Base-by-base conservation (phyloP, 2,888 invertebrate genomes). In the Drosophila borealis region DNA sequence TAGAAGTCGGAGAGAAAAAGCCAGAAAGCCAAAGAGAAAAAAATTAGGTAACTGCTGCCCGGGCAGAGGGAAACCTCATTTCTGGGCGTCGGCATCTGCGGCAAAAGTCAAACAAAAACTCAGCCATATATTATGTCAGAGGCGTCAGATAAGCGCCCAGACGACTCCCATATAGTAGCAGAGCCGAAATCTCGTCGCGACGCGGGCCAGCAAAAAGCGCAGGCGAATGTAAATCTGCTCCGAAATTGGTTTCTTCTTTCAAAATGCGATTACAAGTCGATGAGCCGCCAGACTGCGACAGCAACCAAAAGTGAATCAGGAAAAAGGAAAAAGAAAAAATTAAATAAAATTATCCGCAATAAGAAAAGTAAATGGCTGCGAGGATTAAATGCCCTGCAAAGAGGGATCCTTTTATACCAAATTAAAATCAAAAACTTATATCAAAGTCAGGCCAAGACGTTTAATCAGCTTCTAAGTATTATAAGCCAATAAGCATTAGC, bases 61-160 rank as follows among this genome's bases (percentile, higher is more conserved):
- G 69, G 63, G 44, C 61, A 56, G 8, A 29, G 54, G 46, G 39
- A 72, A 68, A 76, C 59, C 80, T 80, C 68, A 76, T 82, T 72
- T 65, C 55, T 60, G 62, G 45, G 49, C 53, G 46, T 56, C 70
- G 65, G 70, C 55, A 75, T 78, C 74, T 76, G 75, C 75, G 75
- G 78, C 78, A 76, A 76, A 76, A 76, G 77, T 63, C 74, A 70
- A 83, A 80, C 67, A 83, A 83, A 83, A 87, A 87, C 81, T 81
- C 70, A 57, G 77, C 82, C 68, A 82, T 83, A 86, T 88, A 86
- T 88, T 86, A 86, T 88, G 88, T 86, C 87, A 82, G 83, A 78
- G 77, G 89, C 88, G 86, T 85, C 89, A 88, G 83, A 83, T 88
- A 83, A 88, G 78, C 83, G 60, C 37, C 56, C 66, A 81, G 80